Conservation (phyloP, 2,888 invertebrate genomes). For the Microlaimidae sp. region DNA sequence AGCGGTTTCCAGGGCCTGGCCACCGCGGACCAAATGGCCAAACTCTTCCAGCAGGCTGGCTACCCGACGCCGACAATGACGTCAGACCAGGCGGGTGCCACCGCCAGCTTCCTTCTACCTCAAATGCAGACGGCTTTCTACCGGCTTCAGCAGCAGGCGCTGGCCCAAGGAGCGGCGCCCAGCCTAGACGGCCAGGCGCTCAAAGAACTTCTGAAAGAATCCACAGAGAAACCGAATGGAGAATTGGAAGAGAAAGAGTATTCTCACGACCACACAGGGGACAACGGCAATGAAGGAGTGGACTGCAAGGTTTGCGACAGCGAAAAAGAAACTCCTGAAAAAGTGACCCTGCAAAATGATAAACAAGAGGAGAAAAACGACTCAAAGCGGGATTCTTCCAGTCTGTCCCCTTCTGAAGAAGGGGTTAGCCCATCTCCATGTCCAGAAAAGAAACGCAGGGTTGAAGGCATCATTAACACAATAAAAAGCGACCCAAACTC, state of each 20-base stretch:
- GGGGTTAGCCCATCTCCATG: too few species aligned
- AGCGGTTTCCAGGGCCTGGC: not conserved
- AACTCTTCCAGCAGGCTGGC: not conserved
- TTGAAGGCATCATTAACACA: not conserved
- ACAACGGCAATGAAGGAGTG: slow-evolving; percentile 1
- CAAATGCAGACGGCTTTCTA: slow-evolving; percentile 9
- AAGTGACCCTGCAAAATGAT: not conserved
- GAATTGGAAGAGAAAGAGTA: too few species aligned
- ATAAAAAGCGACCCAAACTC: not conserved
- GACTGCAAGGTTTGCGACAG: not conserved
- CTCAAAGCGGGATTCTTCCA: not conserved
- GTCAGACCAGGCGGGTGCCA: not conserved
- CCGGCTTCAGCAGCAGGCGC: slow-evolving; percentile 16
- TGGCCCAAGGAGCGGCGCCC: slow-evolving; percentile 13
- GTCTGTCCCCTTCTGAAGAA: not conserved
- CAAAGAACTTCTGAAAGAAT: slow-evolving; percentile 7
- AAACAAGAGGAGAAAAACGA: too few species aligned
- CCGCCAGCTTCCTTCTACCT: not conserved
- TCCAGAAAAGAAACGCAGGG: not conserved
- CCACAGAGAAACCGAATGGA: not conserved
- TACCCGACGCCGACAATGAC: not conserved
- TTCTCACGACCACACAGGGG: too few species aligned
- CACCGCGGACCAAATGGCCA: not conserved
- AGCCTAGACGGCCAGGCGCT: slow-evolving; percentile 9
- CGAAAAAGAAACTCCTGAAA: not conserved